Evolutionary conservation across 1,140 invertebrate genomes (phyloP), one percentile per base, ranked within the genome.

Genomic region (Brachionus koreanus): DNA sequence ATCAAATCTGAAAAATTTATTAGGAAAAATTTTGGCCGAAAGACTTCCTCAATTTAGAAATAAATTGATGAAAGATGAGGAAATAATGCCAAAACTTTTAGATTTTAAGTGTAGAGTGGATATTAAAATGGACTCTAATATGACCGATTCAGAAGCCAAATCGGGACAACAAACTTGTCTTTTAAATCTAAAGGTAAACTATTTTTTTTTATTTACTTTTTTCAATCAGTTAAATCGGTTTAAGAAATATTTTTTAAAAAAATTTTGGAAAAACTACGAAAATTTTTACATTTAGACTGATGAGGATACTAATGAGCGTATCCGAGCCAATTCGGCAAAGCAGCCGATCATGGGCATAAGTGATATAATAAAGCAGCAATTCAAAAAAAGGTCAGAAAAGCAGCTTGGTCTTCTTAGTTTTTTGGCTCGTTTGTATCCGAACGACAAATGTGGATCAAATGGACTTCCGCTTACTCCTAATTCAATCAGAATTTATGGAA

Each of bases 401-500:
- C 65, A 85, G 35, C 92, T 96, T 86, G 94, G 93, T 35, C 93
- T 93, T 25, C 92, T 93, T 84, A 96, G 94, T 63, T 96, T 95
- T 88, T 95, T 96, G 89, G 95, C 95, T 0, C 93, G 92, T 85
- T 92, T 92, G 86, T 94, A 97, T 88, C 93, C 94, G 46, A 92
- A 93, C 83, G 95, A 98, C 89, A 92, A 93, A 77, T 98, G 96
- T 89, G 96, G 95, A 7, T 94, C 93, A 81, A 98, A 98, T 90
- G 96, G 96, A 13, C 89, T 98, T 39, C 96, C 96, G 0, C 88
- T 98, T 10, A 98, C 96, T 2, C 95, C 95, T 19, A 97, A 97
- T 89, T 97, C 95, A 0, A 95, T 98, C 77, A 93, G 93, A 82
- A 96, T 98, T 85, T 90, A 95, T 76, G 96, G 96, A 16, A 91